A percentile compares a stretch with the other conserved stretches of the same genome.
These are phyloP conservation scores for Melolontha melolontha DNA, from an alignment of 2,888 invertebrate species.

Conservation along the genomic window DNA sequence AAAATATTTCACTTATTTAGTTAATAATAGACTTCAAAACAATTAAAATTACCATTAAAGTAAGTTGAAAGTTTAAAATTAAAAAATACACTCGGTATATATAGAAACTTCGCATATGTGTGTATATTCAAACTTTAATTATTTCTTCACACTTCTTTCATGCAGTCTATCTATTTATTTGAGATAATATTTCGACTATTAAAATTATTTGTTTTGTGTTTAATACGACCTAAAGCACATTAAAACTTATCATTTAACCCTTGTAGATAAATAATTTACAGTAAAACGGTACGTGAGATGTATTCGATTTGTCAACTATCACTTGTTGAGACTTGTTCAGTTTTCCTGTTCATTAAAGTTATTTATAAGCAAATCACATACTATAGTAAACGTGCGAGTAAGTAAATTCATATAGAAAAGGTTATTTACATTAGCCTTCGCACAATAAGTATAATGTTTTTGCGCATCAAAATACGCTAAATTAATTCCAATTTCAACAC, in stretches of 20 bases:
- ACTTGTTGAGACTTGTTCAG: conserved; percentile 16
- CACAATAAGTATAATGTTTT: conserved; percentile 6
- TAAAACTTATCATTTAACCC: conserved; percentile 3
- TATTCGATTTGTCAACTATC: conserved; percentile 1
- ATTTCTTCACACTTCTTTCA: no score
- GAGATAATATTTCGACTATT: no score
- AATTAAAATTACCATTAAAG: no score
- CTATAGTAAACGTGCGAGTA: not conserved
- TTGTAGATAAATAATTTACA: conserved; percentile 11
- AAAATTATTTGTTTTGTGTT: no score
- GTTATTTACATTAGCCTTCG: conserved; percentile 13
- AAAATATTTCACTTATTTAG: no score
- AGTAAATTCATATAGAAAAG: conserved; percentile 10
- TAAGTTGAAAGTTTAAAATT: no score
- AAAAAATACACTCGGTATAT: no score
- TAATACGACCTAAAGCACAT: not conserved
- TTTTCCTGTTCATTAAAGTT: conserved; percentile 11
- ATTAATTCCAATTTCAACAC: not conserved
- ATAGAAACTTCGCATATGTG: no score
- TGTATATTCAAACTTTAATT: no score
- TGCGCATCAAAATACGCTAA: conserved; percentile 9
- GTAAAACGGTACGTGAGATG: not conserved
- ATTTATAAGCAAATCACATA: conserved; percentile 14
- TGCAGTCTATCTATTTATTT: no score
- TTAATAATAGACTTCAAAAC: no score